These are phyloP conservation scores for Tiliacea aurago DNA, from an alignment of 2,888 invertebrate genomes.

Conservation along the genomic window DNA sequence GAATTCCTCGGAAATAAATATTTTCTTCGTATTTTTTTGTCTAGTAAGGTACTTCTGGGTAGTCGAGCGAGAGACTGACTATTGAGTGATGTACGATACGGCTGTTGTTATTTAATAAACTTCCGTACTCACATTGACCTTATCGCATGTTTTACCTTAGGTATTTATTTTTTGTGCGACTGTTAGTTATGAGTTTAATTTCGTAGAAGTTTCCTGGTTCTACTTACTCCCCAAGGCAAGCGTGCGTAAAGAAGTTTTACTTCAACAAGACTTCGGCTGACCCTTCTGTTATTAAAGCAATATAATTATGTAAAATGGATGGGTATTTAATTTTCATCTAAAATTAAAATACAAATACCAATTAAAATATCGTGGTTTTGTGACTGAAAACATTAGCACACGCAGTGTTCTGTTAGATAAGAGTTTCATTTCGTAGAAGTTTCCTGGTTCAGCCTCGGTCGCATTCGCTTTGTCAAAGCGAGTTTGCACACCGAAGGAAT, in stretches of 20 bases:
- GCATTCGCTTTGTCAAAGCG: not conserved
- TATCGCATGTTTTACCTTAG: not conserved
- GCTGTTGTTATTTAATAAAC: constrained; percentile 22
- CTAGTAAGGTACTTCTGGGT: constrained; percentile 4
- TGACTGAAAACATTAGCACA: no score
- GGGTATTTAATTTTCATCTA: no score
- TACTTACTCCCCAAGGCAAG: no score
- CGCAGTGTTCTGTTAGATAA: no score
- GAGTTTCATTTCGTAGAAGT: not conserved
- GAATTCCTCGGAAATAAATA: constrained; percentile 31
- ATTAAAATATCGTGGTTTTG: no score
- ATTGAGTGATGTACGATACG: constrained; percentile 32
- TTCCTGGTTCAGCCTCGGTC: not conserved
- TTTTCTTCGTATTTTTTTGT: constrained; percentile 17
- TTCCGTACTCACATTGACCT: not conserved
- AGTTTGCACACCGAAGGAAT: not conserved
- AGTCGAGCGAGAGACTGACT: constrained; percentile 16
- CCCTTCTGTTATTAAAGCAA: no score
- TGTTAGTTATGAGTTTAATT: no score
- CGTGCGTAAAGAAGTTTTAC: no score
- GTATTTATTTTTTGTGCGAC: constrained; percentile 2
- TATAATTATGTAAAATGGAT: no score
- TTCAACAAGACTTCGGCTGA: no score
- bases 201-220: no score
- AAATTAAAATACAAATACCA: no score